Percentiles rank a stretch among this genome's conserved stretches.
phyloP scores from a whole-genome alignment of 2,113 vertebrate species.

The Myrmophylax atrothorax region DNA sequence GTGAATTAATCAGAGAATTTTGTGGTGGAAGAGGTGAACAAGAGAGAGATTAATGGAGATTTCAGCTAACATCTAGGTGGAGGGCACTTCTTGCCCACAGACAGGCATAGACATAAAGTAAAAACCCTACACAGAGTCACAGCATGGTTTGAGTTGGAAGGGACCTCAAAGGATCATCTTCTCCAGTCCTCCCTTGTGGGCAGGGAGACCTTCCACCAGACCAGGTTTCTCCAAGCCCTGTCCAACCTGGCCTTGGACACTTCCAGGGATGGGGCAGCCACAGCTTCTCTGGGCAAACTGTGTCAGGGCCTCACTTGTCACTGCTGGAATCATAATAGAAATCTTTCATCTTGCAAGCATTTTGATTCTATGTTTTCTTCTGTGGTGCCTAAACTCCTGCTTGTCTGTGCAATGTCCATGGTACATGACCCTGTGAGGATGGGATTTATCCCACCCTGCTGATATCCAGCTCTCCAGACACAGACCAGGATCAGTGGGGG shows the following conservation, averaged over 20 bases:
- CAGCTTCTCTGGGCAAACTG: background rate
- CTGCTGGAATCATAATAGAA: background rate
- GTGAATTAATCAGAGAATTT: background rate
- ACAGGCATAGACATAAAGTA: background rate
- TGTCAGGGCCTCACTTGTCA: background rate
- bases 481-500: background rate
- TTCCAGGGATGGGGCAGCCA: background rate
- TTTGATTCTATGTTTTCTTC: background rate
- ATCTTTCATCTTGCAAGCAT: background rate
- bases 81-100: background rate
- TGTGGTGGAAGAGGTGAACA: background rate
- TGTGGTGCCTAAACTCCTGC: background rate
- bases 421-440: too few relatives aligned
- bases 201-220: background rate
- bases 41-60: background rate
- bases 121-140: background rate
- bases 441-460: background rate
- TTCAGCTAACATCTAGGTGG: background rate
- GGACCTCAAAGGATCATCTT: background rate
- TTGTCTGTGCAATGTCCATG: fast-evolving
- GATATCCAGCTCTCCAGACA: background rate
- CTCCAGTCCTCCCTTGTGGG: fast-evolving
- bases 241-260: background rate
- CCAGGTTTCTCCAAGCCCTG: fast-evolving
- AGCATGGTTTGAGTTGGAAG: background rate